Conservation (phyloP, 2,113 vertebrate species). For the Coracopsis vasa region DNA sequence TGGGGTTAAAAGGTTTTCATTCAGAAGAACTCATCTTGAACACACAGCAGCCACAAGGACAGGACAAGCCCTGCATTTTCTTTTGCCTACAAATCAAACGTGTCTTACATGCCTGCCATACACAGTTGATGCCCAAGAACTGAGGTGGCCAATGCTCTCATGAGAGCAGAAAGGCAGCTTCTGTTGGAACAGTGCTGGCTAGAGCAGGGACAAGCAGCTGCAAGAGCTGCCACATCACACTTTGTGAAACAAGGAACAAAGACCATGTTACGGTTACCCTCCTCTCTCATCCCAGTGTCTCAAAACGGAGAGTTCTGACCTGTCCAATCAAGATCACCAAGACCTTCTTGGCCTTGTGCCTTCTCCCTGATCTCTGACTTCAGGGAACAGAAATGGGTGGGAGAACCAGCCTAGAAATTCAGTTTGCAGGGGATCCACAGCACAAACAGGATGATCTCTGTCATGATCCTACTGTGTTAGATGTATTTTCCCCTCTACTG, state of each 20-base stretch:
- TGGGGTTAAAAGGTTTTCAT: not conserved
- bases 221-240: not conserved
- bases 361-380: not conserved
- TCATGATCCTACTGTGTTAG: fast-evolving
- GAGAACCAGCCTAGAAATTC: not conserved
- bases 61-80: not conserved
- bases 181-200: not conserved
- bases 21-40: not conserved
- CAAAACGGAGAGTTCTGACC: not conserved
- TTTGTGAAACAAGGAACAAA: not conserved
- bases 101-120: not conserved
- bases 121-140: not conserved
- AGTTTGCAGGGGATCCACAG: not conserved
- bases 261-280: fast-evolving
- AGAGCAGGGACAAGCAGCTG: not conserved
- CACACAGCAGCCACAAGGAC: not conserved
- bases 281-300: not conserved
- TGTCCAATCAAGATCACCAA: not conserved
- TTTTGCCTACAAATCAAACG: not conserved
- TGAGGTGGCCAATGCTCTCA: not conserved
- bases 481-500: not conserved
- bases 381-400: not conserved
- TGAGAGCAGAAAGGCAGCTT: not conserved
- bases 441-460: not conserved
- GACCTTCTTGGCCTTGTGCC: not conserved